Conservation (phyloP, 2,797 vertebrate genomes). For the Mionectes olivaceus region DNA sequence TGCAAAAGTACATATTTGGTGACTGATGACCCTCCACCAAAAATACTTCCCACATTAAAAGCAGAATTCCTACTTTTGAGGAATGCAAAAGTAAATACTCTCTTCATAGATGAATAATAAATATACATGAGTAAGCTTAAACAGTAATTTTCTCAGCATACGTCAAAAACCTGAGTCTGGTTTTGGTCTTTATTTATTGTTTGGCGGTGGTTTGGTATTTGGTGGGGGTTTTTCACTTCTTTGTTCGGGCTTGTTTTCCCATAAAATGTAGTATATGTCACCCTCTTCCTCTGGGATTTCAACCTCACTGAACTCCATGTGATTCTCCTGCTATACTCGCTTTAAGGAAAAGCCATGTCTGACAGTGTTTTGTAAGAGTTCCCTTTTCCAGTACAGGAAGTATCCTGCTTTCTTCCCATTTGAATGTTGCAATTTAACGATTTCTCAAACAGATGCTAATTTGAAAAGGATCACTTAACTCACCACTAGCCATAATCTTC, state of each 20-base stretch:
- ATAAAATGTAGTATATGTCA: not conserved
- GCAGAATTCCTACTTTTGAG: not conserved
- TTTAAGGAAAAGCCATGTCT: not conserved
- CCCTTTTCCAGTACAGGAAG: not conserved
- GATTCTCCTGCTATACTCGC: not conserved
- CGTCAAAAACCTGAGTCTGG: not conserved
- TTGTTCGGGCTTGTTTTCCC: not conserved
- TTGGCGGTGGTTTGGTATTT: not conserved
- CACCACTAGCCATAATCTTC: not conserved
- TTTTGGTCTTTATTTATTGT: not conserved
- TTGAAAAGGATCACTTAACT: not conserved
- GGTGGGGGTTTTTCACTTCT: rapidly evolving
- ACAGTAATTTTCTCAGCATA: not conserved
- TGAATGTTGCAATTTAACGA: not conserved
- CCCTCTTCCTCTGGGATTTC: not conserved
- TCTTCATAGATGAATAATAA: not conserved
- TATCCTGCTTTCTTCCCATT: not conserved
- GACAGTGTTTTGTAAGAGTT: not conserved
- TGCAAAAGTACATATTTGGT: not conserved
- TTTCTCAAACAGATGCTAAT: not conserved
- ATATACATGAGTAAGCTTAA: not conserved
- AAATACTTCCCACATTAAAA: not conserved
- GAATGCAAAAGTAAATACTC: not conserved
- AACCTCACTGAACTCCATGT: not conserved
- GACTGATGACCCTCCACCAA: not conserved